Evolutionary conservation across 2,113 vertebrate genomes (phyloP), one percentile per base, ranked within the genome.

Genomic region (Plotosus lineatus): DNA sequence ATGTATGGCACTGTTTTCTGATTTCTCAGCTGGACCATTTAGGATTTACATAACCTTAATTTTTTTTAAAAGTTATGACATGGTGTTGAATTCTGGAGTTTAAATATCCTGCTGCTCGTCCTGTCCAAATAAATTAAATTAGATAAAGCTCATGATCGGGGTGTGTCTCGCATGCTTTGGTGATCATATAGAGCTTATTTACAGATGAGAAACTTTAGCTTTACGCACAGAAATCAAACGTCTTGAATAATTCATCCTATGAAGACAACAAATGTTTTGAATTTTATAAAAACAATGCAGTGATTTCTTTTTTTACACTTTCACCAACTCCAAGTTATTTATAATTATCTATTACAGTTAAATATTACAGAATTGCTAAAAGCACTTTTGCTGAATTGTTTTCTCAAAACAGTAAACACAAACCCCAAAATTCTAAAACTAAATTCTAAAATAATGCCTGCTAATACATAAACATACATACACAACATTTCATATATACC

Each of bases 251-350:
- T 77, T 77, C 50, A 77, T 50, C 5, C 28, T n/a, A 10, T 42
- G 17, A 33, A n/a, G 58, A 65, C 28, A 36, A 61, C 36, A 77
- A 42, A 58, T 61, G 40, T 42, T 63, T 77, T 61, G 26, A 60
- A 19, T 76, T 77, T 42, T 48, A 23, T 53, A 77, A 23, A 58
- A 21, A 28, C 40, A 33, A 33, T 23, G 21, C 8, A 55, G 42
- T 50, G 26, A 33, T 33, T n/a, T n/a, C n/a, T n/a, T n/a, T n/a
- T n/a, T n/a, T n/a, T n/a, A n/a, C n/a, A n/a, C n/a, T n/a, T n/a
- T n/a, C n/a, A n/a, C n/a, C n/a, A n/a, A n/a, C n/a, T n/a, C n/a
- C n/a, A n/a, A n/a, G n/a, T n/a, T n/a, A n/a, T n/a, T n/a, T 28
- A 28, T 11, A 58, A 9, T 26, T 28, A 4, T 58, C 6, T 8